Base-by-base conservation (phyloP, 2,113 vertebrate genomes). In the Gymnarchus niloticus region DNA sequence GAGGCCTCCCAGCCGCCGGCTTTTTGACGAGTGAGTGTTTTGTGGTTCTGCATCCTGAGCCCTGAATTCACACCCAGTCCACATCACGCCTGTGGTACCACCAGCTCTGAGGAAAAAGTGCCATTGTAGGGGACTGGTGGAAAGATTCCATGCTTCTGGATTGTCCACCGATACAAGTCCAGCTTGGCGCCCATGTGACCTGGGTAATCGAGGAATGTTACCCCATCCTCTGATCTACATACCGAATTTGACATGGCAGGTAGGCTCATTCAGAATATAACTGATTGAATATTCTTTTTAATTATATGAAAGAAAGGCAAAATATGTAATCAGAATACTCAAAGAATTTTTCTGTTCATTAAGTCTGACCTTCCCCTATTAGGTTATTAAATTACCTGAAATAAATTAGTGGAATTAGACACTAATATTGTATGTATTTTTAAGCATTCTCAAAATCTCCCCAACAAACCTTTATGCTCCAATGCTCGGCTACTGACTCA, bases 201-300 rank as follows among this genome's bases (percentile, higher is more conserved):
- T 82, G 91, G 88, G 91, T 94, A 95, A 95, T 96, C 94, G 94
- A 93, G 94, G 93, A 90, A 86, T 28, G 6, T 49, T 82, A 14
- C 80, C n/a, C 49, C 33, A 10, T 3, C 23, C 10, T 19, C 28
- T n/a, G 12, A 54, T 6, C 25, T 82, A 9, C 78, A 10, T 4
- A 33, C 49, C 48, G 25, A 9, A 37, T 25, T 21, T 3, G 12
- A 28, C 48, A 33, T 10, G 3, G 3, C 81, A 37, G 51, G 25
- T 37, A n/a, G 76, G 3, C 41, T 48, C 8, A 49, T 41, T 41
- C 17, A 41, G 1, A 0, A 41, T 19, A 37, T 41, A 41, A 73
- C 41, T 73, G 33, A 73, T 5, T 37, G 33, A 41, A 37, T 69
- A 69, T 37, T 19, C 17, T 69, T 2, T 6, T 19, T 17, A 37